Base-by-base conservation (phyloP, 2,888 invertebrate genomes). In the Apotomis betuletana region DNA sequence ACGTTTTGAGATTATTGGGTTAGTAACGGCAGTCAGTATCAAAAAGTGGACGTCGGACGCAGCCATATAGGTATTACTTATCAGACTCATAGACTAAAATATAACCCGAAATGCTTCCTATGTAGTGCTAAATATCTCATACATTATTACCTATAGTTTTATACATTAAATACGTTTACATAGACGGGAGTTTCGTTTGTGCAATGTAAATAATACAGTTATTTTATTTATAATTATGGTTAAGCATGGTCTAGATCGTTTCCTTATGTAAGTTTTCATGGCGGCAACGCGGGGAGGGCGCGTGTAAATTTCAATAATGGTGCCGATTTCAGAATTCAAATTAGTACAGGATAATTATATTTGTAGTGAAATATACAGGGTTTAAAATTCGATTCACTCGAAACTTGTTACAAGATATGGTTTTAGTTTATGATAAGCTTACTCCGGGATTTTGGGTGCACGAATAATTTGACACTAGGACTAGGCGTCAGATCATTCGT, bases 201-300 rank as follows among this genome's bases (percentile, higher is more conserved):
- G 85, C 83, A 85, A 83, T 89, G 88, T 89, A 88, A 84, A 87
- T 88, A 87, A 70, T 76, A 78, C 74, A 74, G 74, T 78, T 77
- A 78, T 80, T 75, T 82, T 80, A 81, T 81, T 82, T 84, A 83
- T 83, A 74, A 76, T 78, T 78, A 76, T 65, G 55, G 52, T 70
- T 67, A 60, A 69, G 76, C 73, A 76, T 76, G 78, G 71, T 76
- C 67, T 73, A 76, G 76, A 77, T 73, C 75, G 75, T 70, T 74
- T 77, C 68, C 73, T 74, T 64, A 74, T 78, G 65, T 69, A 75
- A 68, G 75, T 63, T 63, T 44, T 13, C 10, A 61, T 6, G 13
- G 41, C 27, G 51, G 52, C 59, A 67, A 10, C 57, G 67, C 72
- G 58, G n/a, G 62, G 72, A 41, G 8, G 70, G 64, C 67, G 27